These are phyloP conservation scores for Eupeodes luniger DNA, from an alignment of 2,888 invertebrate genomes.

Conservation along the genomic window DNA sequence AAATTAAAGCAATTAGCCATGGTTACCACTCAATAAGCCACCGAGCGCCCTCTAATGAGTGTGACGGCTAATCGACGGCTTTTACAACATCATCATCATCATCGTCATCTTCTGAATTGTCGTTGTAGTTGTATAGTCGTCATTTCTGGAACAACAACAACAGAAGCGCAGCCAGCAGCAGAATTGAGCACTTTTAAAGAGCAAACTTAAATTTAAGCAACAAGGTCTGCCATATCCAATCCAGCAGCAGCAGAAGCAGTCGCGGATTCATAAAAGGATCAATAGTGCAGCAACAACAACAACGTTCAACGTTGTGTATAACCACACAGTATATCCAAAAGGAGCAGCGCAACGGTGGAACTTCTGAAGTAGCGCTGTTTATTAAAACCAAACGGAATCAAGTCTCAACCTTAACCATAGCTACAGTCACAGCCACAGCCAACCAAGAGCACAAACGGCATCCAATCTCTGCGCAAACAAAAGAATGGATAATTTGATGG, in stretches of 20 bases:
- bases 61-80: conserved; percentile 75
- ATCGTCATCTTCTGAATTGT: not conserved
- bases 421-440: no score
- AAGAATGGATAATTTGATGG: conserved; percentile 76
- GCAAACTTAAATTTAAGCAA: conserved; percentile 28
- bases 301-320: not conserved
- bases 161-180: not conserved
- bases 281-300: conserved; percentile 9
- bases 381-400: conserved; percentile 58
- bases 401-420: no score
- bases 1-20: conserved; percentile 77
- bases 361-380: conserved; percentile 77
- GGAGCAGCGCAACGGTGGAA: conserved; percentile 56
- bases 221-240: not conserved
- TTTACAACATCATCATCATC: conserved; percentile 71
- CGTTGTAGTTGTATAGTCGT: not conserved
- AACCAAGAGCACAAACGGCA: conserved; percentile 34
- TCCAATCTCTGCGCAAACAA: conserved; percentile 74
- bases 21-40: conserved; percentile 77
- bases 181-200: conserved; percentile 6
- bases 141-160: not conserved
- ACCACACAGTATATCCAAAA: conserved; percentile 14
- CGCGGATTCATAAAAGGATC: conserved; percentile 68
- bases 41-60: conserved; percentile 76
- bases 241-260: conserved; percentile 29